These are phyloP conservation scores for Columba janthina DNA, from an alignment of 2,113 vertebrate species.

Conservation along the genomic window DNA sequence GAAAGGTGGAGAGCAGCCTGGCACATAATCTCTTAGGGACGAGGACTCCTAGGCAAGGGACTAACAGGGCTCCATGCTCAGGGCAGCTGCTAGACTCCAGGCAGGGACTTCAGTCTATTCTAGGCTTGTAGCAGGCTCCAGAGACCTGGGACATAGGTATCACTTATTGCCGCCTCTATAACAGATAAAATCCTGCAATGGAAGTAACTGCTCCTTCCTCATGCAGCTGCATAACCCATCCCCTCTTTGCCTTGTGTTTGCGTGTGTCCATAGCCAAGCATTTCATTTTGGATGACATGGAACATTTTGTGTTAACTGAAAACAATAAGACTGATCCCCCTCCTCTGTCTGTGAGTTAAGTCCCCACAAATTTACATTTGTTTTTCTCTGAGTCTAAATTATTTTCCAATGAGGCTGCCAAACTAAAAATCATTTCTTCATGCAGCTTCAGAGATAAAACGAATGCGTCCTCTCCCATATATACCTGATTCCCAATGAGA, in stretches of 20 bases:
- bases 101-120: background rate
- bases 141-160: background rate
- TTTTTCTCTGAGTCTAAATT: slow-evolving; percentile 16
- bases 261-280: slow-evolving; percentile 6
- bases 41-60: background rate
- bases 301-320: slow-evolving; percentile 59
- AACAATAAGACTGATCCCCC: slow-evolving; percentile 45
- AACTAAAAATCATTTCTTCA: slow-evolving; percentile 13
- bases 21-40: background rate
- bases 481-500: background rate
- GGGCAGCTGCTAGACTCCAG: background rate
- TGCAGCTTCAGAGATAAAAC: slow-evolving; percentile 2
- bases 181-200: background rate
- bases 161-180: background rate
- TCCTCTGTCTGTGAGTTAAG: slow-evolving; percentile 39
- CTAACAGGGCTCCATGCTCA: background rate
- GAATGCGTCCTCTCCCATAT: background rate
- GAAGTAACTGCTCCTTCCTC: background rate
- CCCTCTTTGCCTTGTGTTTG: background rate
- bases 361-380: slow-evolving; percentile 36
- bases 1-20: background rate
- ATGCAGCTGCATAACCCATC: background rate
- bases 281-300: slow-evolving; percentile 46
- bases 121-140: background rate
- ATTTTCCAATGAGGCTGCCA: slow-evolving; percentile 53